Conservation (phyloP, 2,888 invertebrate species). For the Seira musarum region DNA sequence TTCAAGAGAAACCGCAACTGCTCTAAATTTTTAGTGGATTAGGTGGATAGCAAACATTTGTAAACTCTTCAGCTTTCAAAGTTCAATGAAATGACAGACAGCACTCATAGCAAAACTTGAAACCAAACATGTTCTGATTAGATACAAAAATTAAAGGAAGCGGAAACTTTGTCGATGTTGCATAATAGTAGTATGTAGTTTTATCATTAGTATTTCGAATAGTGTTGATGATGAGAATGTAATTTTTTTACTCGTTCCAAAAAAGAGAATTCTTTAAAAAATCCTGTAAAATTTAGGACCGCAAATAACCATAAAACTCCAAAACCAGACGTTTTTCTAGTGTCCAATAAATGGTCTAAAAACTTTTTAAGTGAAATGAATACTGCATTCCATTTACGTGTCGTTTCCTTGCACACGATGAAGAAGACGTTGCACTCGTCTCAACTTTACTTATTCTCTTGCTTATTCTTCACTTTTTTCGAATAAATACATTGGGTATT, state of each 20-base stretch:
- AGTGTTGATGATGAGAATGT: too few relatives aligned
- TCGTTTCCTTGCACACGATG: not conserved
- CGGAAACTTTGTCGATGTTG: not conserved
- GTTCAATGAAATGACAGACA: not conserved
- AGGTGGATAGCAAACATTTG: not conserved
- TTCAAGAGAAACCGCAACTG: slow-evolving; percentile 1
- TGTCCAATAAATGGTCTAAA: slow-evolving; percentile 4
- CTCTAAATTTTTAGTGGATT: not conserved
- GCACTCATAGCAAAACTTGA: slow-evolving; percentile 5
- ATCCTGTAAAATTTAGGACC: not conserved
- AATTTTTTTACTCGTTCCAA: not conserved
- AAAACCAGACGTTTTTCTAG: slow-evolving; percentile 12
- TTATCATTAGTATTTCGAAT: not conserved
- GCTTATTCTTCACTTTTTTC: not conserved
- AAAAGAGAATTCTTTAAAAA: not conserved
- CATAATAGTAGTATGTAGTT: too few relatives aligned
- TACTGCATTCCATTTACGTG: not conserved
- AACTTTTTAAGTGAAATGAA: not conserved
- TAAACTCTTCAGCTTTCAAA: not conserved
- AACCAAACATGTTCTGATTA: not conserved
- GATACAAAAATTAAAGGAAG: slow-evolving; percentile 2
- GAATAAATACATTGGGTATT: too few relatives aligned
- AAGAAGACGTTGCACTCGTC: not conserved
- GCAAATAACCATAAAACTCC: slow-evolving; percentile 3
- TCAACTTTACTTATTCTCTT: not conserved